These are phyloP conservation scores for Eumeta japonica DNA, from an alignment of 1,140 invertebrate genomes.

Conservation along the genomic window DNA sequence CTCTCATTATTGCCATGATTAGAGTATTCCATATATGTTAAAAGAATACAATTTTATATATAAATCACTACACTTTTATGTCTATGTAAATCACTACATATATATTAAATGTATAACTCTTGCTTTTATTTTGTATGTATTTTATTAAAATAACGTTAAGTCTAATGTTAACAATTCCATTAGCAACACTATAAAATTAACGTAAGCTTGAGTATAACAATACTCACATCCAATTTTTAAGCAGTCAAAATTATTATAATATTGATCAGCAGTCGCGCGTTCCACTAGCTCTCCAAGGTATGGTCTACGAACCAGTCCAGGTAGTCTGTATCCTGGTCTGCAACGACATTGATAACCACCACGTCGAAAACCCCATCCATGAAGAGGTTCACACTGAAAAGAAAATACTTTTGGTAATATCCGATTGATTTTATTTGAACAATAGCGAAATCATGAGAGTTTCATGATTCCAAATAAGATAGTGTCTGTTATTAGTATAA, in stretches of 20 bases:
- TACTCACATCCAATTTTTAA: slow-evolving; percentile 86
- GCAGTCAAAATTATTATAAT: slow-evolving; percentile 91
- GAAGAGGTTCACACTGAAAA: slow-evolving; percentile 88
- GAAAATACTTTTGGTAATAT: too few species aligned
- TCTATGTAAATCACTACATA: slow-evolving; percentile 2
- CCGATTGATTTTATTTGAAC: background rate
- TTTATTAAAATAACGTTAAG: too few species aligned
- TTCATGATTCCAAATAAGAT: too few species aligned
- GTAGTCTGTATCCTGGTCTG: slow-evolving; percentile 84
- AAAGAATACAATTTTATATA: too few species aligned
- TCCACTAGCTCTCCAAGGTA: slow-evolving; percentile 93
- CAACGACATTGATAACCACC: slow-evolving; percentile 96
- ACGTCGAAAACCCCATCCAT: slow-evolving; percentile 92
- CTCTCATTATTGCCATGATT: too few species aligned
- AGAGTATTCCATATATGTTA: background rate
- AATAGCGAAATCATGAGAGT: too few species aligned
- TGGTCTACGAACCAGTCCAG: slow-evolving; percentile 81
- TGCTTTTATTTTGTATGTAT: too few species aligned
- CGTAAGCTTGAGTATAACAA: background rate
- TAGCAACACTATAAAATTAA: too few species aligned
- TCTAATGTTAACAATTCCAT: too few species aligned
- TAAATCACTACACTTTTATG: too few species aligned
- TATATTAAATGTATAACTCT: background rate
- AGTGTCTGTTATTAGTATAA: too few species aligned
- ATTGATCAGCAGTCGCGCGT: slow-evolving; percentile 86